Evolutionary conservation across 64 coral and sea anemone species (phyloP).

Genomic region (Exaiptasia diaphana): DNA sequence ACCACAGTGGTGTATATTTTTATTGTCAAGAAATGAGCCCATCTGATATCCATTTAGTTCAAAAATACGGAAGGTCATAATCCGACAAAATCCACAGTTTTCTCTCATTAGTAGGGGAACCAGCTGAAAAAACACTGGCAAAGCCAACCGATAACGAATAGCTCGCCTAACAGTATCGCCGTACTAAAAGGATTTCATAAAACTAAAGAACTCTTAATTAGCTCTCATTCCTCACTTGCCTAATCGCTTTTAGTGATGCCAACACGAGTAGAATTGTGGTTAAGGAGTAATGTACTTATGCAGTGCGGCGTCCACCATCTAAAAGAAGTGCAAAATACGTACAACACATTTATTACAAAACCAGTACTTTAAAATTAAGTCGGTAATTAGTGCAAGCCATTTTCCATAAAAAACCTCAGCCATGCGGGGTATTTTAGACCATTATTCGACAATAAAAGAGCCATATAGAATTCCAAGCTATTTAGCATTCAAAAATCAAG

Average conservation of each 20-base stretch:
- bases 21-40: slow-evolving; percentile 2
- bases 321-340: neutral
- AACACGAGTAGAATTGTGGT: neutral
- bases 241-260: neutral
- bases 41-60: neutral
- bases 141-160: neutral
- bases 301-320: neutral
- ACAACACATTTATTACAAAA: neutral
- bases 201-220: neutral
- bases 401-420: neutral
- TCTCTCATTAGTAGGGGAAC: slow-evolving; percentile 1
- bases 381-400: neutral
- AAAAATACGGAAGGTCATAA: slow-evolving; percentile 19
- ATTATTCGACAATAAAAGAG: no score
- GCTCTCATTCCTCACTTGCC: neutral
- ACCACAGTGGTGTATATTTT: neutral
- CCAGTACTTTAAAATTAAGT: slow-evolving; percentile 2
- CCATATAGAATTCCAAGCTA: no score
- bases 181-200: neutral
- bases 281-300: neutral
- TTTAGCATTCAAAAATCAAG: no score
- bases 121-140: slow-evolving; percentile 1
- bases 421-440: neutral
- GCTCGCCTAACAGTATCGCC: neutral
- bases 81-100: neutral